Base-by-base conservation (phyloP, 2,797 vertebrate species). In the Malurus leucopterus region DNA sequence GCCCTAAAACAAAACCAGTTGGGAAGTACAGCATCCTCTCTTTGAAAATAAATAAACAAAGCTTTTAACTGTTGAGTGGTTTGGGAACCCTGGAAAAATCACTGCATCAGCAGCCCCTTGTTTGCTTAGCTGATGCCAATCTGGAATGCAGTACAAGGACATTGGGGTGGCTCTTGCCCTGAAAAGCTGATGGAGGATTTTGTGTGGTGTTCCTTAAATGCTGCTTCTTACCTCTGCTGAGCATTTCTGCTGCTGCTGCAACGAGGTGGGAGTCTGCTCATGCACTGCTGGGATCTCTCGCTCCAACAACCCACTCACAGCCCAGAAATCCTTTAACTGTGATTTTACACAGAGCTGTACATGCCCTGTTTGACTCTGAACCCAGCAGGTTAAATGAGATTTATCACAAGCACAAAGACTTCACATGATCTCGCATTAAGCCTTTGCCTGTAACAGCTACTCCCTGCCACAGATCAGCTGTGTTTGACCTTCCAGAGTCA, bases 1-100 rank as follows among this genome's bases (percentile, higher is more conserved):
- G 92, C 73, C 87, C 83, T 47, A 36, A 91, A 95, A 78, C 89
- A 95, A 95, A 94, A 93, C 79, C 95, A 89, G 57, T 92, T 90
- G 92, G 90, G 86, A 95, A 93, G 85, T 58, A 62, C 50, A 0
- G 85, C 73, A 92, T 92, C 85, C 85, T 92, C 64, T 89, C 91
- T 90, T 85, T 89, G 92, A 93, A 73, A 87, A 90, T 17, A 94
- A 88, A 91, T 8, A 93, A 95, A 93, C 51, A 82, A 90, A 65
- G 63, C 0, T 3, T 78, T 90, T 91, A 92, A 92, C 90, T 76
- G 27, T 64, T 79, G 59, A 69, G 38, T 44, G 38, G 43, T 41
- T 71, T 0, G 1, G 79, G 43, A 59, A 80, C 47, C 30, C 74
- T 57, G 61, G 57, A 51, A 62, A 72, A 77, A 83, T 54, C 63